Conservation (phyloP, 1,140 invertebrate species). For the Trichonephila clavata region DNA sequence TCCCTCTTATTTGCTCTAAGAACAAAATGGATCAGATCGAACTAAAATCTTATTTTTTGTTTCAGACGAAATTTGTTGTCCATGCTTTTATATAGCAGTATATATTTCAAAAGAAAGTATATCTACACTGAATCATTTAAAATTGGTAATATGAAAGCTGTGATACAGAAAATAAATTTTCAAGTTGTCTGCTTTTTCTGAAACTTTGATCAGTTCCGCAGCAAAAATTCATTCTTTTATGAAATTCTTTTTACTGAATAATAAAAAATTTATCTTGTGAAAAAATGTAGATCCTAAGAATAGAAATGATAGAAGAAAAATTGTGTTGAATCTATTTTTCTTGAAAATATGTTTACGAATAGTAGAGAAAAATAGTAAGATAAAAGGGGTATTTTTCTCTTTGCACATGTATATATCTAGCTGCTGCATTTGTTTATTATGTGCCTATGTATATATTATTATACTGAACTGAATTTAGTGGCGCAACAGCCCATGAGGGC, state of each 20-base stretch:
- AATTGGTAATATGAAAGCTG: not conserved
- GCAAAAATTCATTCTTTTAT: not conserved
- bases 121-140: too few species aligned
- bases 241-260: not conserved
- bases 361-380: not conserved
- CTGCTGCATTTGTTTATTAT: not conserved
- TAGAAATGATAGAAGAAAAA: not conserved
- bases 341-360: not conserved
- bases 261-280: conserved; percentile 48
- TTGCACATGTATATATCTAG: not conserved
- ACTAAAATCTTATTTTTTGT: too few species aligned
- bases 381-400: not conserved
- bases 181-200: not conserved
- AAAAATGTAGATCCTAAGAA: conserved; percentile 11
- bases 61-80: too few species aligned
- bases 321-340: not conserved
- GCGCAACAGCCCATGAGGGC: too few species aligned
- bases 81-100: too few species aligned
- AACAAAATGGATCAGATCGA: too few species aligned
- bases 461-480: too few species aligned
- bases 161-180: not conserved
- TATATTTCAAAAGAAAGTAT: too few species aligned
- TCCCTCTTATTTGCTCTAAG: too few species aligned
- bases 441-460: too few species aligned
- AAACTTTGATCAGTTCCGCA: not conserved